These are phyloP conservation scores for Diaperis boleti DNA, from an alignment of 2,888 invertebrate genomes.

Conservation along the genomic window DNA sequence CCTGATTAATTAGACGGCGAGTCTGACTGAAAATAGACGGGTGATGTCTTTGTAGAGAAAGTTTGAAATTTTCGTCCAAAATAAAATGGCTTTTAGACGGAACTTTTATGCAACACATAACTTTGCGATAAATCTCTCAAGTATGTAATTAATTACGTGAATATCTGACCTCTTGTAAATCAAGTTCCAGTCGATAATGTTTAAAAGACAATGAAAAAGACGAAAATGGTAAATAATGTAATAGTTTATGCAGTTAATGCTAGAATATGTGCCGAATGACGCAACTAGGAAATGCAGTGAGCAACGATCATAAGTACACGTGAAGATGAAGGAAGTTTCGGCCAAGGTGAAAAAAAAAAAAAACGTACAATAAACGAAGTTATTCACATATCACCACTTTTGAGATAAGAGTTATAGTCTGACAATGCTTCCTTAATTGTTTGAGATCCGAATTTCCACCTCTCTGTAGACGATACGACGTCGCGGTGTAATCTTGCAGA, in stretches of 20 bases:
- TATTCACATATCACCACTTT: slow-evolving; percentile 41
- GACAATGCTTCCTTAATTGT: slow-evolving; percentile 6
- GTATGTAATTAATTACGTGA: slow-evolving; percentile 43
- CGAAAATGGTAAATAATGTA: slow-evolving; percentile 34
- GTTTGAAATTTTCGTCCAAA: slow-evolving; percentile 7
- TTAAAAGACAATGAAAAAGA: slow-evolving; percentile 19
- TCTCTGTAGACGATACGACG: slow-evolving; percentile 31
- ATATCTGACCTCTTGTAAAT: slow-evolving; percentile 42
- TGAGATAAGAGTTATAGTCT: slow-evolving; percentile 25
- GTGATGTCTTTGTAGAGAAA: background rate
- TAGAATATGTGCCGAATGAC: slow-evolving; percentile 52
- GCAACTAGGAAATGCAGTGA: slow-evolving; percentile 57
- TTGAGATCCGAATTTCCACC: slow-evolving; percentile 3
- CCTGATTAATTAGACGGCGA: slow-evolving; percentile 14
- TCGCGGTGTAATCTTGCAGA: slow-evolving; percentile 22
- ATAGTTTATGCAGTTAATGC: slow-evolving; percentile 28
- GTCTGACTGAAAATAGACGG: slow-evolving; percentile 1
- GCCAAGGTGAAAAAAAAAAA: slow-evolving; percentile 57
- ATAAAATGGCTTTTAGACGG: no score
- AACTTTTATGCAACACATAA: background rate
- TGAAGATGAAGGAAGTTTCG: slow-evolving; percentile 56
- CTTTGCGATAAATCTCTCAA: no score
- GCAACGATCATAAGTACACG: slow-evolving; percentile 48
- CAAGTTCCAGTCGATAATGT: background rate
- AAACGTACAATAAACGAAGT: slow-evolving; percentile 54